These are phyloP conservation scores for Heliopora coerulea DNA, from an alignment of 92 coral and sea anemone genomes.

Conservation along the genomic window DNA sequence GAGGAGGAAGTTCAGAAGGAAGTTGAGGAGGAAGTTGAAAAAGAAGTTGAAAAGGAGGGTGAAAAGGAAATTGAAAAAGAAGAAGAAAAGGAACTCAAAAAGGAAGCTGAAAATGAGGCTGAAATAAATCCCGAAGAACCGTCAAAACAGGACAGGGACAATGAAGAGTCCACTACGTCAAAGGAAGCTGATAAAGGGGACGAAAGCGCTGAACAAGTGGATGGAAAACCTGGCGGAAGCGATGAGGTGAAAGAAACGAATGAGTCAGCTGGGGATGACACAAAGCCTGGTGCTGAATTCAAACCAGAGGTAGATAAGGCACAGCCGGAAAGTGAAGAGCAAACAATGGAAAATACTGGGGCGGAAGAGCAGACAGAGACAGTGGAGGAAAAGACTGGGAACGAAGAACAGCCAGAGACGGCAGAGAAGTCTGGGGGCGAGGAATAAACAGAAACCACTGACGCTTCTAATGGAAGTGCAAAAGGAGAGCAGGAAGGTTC, in stretches of 20 bases:
- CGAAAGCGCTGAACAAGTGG: constrained; percentile 45
- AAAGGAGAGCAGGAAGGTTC: not conserved
- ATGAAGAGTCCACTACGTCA: constrained; percentile 67
- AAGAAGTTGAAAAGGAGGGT: constrained; percentile 49
- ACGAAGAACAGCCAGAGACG: constrained; percentile 50
- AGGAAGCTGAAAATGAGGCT: constrained; percentile 60
- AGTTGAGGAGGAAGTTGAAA: constrained; percentile 48
- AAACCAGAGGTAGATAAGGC: constrained; percentile 47
- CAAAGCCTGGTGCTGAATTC: constrained; percentile 60
- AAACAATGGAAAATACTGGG: constrained; percentile 56
- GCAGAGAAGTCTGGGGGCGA: constrained; percentile 2
- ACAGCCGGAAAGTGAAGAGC: constrained; percentile 50
- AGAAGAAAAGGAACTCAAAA: constrained; percentile 37
- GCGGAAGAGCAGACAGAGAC: constrained; percentile 50
- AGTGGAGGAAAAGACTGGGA: constrained; percentile 75
- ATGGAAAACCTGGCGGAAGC: constrained; percentile 50
- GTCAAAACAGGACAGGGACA: constrained; percentile 57
- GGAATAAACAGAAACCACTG: not conserved
- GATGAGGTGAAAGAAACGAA: constrained; percentile 50
- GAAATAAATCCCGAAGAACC: too few species aligned
- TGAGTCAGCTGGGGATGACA: constrained; percentile 50
- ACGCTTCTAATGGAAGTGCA: not conserved
- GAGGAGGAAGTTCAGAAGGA: constrained; percentile 63
- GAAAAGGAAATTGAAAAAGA: constrained; percentile 45
- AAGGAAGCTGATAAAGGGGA: constrained; percentile 72